Evolutionary conservation across 2,888 invertebrate species (phyloP).

Genomic region (Eumerus sabulonum): DNA sequence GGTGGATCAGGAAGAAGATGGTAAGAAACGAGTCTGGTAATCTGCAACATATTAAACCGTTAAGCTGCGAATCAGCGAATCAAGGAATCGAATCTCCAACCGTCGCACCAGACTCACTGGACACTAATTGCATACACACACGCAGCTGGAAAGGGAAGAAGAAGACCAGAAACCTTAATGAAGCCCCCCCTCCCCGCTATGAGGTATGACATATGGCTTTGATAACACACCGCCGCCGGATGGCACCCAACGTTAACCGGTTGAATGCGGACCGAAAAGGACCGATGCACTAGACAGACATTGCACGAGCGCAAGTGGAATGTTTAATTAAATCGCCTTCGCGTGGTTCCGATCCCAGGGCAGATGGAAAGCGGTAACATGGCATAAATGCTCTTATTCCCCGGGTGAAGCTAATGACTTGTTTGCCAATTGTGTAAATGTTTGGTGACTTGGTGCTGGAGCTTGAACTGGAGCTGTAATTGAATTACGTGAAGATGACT

Average conservation of each 20-base stretch:
- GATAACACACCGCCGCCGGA: conserved; percentile 39
- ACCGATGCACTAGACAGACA: no score
- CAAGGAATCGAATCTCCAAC: conserved; percentile 41
- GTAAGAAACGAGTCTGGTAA: conserved; percentile 11
- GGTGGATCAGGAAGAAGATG: background rate
- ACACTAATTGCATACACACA: conserved; percentile 55
- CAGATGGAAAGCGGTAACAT: no score
- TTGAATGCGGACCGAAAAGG: conserved; percentile 40
- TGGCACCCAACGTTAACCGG: conserved; percentile 42
- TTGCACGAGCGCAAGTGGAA: conserved; percentile 33
- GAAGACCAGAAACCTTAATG: conserved; percentile 36
- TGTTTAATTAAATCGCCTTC: conserved; percentile 63
- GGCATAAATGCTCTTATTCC: background rate
- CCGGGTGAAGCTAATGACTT: conserved; percentile 54
- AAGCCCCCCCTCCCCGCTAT: conserved; percentile 11
- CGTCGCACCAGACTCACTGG: conserved; percentile 37
- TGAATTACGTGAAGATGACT: conserved; percentile 25
- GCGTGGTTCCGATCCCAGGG: conserved; percentile 1
- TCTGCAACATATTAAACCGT: conserved; percentile 64
- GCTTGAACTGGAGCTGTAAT: conserved; percentile 43
- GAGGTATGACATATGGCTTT: conserved; percentile 54
- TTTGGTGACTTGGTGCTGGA: conserved; percentile 20
- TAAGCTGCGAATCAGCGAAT: conserved; percentile 35
- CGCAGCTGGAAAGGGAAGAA: conserved; percentile 9
- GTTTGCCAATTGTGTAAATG: conserved; percentile 60